Evolutionary conservation across 2,888 invertebrate genomes (phyloP).

Genomic region (Homarus gammarus): DNA sequence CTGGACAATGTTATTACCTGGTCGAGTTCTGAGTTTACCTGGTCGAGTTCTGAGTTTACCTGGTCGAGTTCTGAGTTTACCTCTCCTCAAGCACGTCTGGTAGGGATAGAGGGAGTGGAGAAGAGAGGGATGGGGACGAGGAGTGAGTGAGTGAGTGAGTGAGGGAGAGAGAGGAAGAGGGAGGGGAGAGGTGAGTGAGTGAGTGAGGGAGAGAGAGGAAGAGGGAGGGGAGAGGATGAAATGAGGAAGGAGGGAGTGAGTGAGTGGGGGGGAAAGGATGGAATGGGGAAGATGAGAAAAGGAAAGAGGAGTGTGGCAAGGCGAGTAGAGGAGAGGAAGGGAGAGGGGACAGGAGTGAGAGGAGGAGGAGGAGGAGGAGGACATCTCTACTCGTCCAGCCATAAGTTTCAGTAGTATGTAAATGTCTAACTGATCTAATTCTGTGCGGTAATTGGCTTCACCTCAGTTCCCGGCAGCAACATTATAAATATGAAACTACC

Average conservation of each 20-base stretch:
- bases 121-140: not conserved
- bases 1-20: no score
- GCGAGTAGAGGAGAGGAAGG: not conserved
- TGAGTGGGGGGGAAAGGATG: not conserved
- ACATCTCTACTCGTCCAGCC: not conserved
- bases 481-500: slow-evolving; percentile 1
- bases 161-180: not conserved
- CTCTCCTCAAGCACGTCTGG: no score
- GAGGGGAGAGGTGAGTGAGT: not conserved
- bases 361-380: not conserved
- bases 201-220: not conserved
- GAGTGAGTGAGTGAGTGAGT: not conserved
- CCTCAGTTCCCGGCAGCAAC: not conserved
- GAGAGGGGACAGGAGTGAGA: no score
- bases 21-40: no score
- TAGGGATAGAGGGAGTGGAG: not conserved
- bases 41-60: no score
- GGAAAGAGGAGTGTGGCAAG: not conserved
- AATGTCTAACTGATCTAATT: not conserved
- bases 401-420: slow-evolving; percentile 1
- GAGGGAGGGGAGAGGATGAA: not conserved
- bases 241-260: not conserved
- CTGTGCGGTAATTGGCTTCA: not conserved
- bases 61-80: no score
- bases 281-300: not conserved